phyloP scores from a whole-genome alignment of 2,113 vertebrate genomes.

The Dipodomys merriami region DNA sequence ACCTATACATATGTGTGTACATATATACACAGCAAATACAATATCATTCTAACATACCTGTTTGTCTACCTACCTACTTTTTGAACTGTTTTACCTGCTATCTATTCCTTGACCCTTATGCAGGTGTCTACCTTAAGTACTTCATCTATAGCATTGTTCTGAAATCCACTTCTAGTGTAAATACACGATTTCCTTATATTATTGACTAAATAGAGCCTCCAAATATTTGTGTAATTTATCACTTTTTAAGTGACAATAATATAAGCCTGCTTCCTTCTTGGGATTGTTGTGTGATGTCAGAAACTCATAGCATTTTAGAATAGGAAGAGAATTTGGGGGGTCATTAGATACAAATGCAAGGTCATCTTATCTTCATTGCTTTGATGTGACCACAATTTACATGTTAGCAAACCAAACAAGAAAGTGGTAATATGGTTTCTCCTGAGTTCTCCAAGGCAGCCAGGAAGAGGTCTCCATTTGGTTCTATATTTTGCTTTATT shows the following conservation, averaged over 20 bases:
- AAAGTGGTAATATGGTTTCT: background rate
- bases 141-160: background rate
- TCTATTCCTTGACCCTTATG: background rate
- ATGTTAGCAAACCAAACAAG: background rate
- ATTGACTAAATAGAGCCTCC: background rate
- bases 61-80: no score
- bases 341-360: background rate
- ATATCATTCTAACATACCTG: no score
- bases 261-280: background rate
- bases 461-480: background rate
- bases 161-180: background rate
- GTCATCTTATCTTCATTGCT: background rate
- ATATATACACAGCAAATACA: background rate
- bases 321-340: background rate
- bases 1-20: no score
- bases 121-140: background rate
- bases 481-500: background rate
- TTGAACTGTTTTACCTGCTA: no score
- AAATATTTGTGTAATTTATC: background rate
- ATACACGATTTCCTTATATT: background rate
- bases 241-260: background rate
- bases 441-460: background rate
- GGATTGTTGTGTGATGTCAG: background rate
- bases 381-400: background rate
- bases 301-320: background rate